Conservation (phyloP, 2,797 vertebrate genomes). For the Gambelia wislizenii region DNA sequence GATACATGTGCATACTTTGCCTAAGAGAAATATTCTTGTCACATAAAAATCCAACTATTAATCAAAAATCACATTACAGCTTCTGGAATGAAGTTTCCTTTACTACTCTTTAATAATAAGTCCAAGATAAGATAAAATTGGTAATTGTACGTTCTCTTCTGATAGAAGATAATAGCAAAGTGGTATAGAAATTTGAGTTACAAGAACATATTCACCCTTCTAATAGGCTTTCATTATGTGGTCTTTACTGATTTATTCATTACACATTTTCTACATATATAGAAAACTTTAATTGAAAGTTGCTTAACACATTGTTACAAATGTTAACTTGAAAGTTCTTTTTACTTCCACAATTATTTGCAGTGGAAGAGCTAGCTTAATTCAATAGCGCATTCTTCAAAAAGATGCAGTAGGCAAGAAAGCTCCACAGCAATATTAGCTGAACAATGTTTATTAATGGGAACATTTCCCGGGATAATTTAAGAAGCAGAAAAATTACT, state of each 20-base stretch:
- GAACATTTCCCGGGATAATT: constrained; percentile 43
- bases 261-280: constrained; percentile 77
- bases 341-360: constrained; percentile 74
- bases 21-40: constrained; percentile 86
- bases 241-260: constrained; percentile 82
- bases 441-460: constrained; percentile 49
- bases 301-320: constrained; percentile 80
- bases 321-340: constrained; percentile 77
- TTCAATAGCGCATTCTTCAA: constrained; percentile 61
- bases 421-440: constrained; percentile 43
- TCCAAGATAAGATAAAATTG: constrained; percentile 85
- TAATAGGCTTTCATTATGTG: constrained; percentile 85
- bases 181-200: constrained; percentile 83
- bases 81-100: constrained; percentile 84
- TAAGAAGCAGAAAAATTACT: constrained; percentile 46
- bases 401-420: constrained; percentile 59
- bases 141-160: constrained; percentile 85
- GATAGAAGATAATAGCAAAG: constrained; percentile 83
- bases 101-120: constrained; percentile 82
- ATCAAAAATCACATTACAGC: constrained; percentile 87
- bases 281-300: constrained; percentile 85
- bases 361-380: constrained; percentile 60
- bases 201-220: constrained; percentile 81
- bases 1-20: constrained; percentile 72
- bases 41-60: constrained; percentile 85